Conservation (phyloP, 2,797 vertebrate genomes). For the Bufotes viridis region DNA sequence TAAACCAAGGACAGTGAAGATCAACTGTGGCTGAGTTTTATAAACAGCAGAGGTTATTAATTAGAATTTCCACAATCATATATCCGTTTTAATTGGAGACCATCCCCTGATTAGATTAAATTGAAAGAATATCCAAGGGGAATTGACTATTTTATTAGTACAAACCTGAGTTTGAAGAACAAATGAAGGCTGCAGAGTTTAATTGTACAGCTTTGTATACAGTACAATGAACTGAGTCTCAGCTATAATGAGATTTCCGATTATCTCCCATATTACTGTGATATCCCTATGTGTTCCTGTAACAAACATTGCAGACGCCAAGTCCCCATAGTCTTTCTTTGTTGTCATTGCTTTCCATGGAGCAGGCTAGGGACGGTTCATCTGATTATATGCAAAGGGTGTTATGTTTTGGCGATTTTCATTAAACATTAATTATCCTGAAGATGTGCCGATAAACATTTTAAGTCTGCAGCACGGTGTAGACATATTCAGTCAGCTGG, state of each 20-base stretch:
- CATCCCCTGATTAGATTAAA: slow-evolving; percentile 49
- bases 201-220: slow-evolving; percentile 32
- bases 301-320: slow-evolving; percentile 7
- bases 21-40: slow-evolving; percentile 5
- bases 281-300: slow-evolving; percentile 13
- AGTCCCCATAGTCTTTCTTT: slow-evolving; percentile 35
- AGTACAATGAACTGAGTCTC: slow-evolving; percentile 4
- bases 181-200: slow-evolving; percentile 25
- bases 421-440: slow-evolving; percentile 51
- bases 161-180: slow-evolving; percentile 9
- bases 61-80: slow-evolving; percentile 33
- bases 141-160: slow-evolving; percentile 46
- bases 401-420: slow-evolving; percentile 42
- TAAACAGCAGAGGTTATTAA: slow-evolving; percentile 50
- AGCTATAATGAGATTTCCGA: slow-evolving; percentile 45
- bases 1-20: slow-evolving; percentile 50
- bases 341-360: slow-evolving; percentile 15
- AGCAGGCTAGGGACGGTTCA: not conserved
- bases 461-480: not conserved
- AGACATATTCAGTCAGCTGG: slow-evolving; percentile 11
- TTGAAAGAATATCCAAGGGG: slow-evolving; percentile 38
- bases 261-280: slow-evolving; percentile 26
- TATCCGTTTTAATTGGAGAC: slow-evolving; percentile 22
- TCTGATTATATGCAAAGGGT: slow-evolving; percentile 35
- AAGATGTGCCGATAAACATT: slow-evolving; percentile 9